These are phyloP conservation scores for Pristiophorus japonicus DNA, from an alignment of 2,113 vertebrate genomes.

Conservation along the genomic window DNA sequence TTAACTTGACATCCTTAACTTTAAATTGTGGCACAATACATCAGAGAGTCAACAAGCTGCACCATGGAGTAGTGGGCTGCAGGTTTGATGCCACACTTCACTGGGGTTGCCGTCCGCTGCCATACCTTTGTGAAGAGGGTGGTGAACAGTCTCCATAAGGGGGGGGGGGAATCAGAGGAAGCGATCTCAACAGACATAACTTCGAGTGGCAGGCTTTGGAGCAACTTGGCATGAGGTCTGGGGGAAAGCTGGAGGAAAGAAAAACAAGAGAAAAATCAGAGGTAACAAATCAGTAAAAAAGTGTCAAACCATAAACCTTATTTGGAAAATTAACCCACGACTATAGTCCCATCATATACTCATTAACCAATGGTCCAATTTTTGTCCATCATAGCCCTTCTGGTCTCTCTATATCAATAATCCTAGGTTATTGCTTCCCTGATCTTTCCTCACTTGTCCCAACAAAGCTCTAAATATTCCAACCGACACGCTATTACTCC, in stretches of 20 bases:
- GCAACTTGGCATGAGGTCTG: background rate
- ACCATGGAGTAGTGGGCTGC: background rate
- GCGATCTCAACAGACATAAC: background rate
- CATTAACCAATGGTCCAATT: background rate
- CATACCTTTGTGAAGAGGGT: background rate
- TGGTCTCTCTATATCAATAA: background rate
- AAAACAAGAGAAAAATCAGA: background rate
- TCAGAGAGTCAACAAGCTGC: background rate
- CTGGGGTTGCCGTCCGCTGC: background rate
- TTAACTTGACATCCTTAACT: background rate
- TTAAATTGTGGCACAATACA: background rate
- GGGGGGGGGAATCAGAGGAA: background rate
- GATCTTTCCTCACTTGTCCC: background rate
- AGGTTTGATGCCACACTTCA: background rate
- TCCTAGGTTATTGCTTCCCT: background rate
- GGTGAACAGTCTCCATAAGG: background rate
- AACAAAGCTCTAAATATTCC: background rate
- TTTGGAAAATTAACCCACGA: background rate
- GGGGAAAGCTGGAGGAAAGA: background rate
- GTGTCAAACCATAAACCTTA: background rate
- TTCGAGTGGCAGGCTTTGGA: background rate
- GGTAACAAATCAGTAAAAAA: background rate
- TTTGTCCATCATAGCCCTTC: background rate
- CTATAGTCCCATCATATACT: background rate
- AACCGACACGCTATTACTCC: background rate